Evolutionary conservation across 2,797 vertebrate species (phyloP), one percentile per base, ranked within the genome.

Genomic region (Acridotheres tristis): DNA sequence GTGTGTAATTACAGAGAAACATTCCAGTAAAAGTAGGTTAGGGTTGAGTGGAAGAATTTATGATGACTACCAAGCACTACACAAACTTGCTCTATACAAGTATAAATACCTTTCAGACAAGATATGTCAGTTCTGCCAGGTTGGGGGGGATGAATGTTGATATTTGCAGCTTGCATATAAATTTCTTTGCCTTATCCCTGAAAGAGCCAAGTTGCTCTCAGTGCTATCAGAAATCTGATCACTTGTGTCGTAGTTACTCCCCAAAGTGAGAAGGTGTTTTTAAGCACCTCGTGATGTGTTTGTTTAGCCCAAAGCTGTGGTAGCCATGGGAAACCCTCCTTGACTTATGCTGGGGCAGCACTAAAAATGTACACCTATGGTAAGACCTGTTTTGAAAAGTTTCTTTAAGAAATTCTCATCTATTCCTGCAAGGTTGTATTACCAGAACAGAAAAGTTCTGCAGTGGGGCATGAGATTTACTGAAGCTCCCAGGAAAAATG

Each of bases 91-190:
- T 89, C 73, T 86, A 75, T 90, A 59, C 58, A 91, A 85, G 65
- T 88, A 93, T 66, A 96, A 92, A 86, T 84, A 83, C 32, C 32
- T 92, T 88, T 91, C 65, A 81, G 76, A 83, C 13, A 75, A 88
- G 82, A 54, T 23, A 74, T 62, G 47, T 94, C 51, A 51, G 50
- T 61, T 81, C 69, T 86, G 62, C 16, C 47, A 81, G 47, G 34
- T 40, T 71, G 53, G 48, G 84, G 50, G 62, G 29, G 81, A 90
- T 78, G 69, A 85, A 94, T 94, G 72, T 54, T 85, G 66, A 72
- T 93, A 81, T 84, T 91, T 93, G 73, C 5, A 10, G 40, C 54
- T 72, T 84, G 40, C 55, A 38, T 51, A 81, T 14, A 54, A 69
- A 69, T 62, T 62, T 61, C 26, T 80, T 83, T 66, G 53, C 9